Conservation (phyloP, 1,140 invertebrate species). For the Cardiocondyla obscurior region DNA sequence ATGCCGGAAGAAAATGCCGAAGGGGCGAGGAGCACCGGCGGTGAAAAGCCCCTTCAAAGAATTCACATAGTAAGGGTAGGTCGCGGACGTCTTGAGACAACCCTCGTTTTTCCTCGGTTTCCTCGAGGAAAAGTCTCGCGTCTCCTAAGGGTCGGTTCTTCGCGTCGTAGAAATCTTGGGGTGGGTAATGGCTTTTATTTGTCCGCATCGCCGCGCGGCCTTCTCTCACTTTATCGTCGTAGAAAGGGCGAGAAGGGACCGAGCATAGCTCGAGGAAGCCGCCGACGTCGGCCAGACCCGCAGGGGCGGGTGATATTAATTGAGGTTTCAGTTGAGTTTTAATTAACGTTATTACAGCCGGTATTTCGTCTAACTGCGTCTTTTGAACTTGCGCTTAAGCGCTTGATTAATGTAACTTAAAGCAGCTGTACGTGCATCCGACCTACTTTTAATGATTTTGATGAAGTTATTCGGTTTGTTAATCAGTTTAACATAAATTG, state of each 20-base stretch:
- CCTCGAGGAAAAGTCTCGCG: slow-evolving; percentile 71
- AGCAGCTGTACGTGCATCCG: neutral
- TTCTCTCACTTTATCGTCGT: slow-evolving; percentile 57
- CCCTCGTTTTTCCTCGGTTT: slow-evolving; percentile 79
- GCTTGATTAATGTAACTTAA: slow-evolving; percentile 30
- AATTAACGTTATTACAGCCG: slow-evolving; percentile 82
- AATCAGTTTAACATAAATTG: neutral
- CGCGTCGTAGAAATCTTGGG: slow-evolving; percentile 63
- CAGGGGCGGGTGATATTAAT: slow-evolving; percentile 79
- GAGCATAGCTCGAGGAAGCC: slow-evolving; percentile 35
- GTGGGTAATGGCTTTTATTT: slow-evolving; percentile 83
- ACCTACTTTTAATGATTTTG: slow-evolving; percentile 47
- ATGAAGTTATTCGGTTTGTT: slow-evolving; percentile 1
- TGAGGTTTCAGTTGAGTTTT: slow-evolving; percentile 80
- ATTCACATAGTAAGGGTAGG: slow-evolving; percentile 81
- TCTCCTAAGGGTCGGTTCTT: slow-evolving; percentile 26
- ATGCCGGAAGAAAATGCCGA: slow-evolving; percentile 60
- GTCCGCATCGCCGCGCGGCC: slow-evolving; percentile 68
- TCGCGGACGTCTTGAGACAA: slow-evolving; percentile 76
- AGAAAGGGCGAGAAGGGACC: slow-evolving; percentile 48
- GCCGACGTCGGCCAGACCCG: slow-evolving; percentile 30
- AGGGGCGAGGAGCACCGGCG: slow-evolving; percentile 50
- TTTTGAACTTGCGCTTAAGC: slow-evolving; percentile 52
- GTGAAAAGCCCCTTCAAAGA: slow-evolving; percentile 71
- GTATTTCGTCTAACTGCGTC: slow-evolving; percentile 67